Base-by-base conservation (phyloP, 2,797 vertebrate genomes). In the Poecilia picta region DNA sequence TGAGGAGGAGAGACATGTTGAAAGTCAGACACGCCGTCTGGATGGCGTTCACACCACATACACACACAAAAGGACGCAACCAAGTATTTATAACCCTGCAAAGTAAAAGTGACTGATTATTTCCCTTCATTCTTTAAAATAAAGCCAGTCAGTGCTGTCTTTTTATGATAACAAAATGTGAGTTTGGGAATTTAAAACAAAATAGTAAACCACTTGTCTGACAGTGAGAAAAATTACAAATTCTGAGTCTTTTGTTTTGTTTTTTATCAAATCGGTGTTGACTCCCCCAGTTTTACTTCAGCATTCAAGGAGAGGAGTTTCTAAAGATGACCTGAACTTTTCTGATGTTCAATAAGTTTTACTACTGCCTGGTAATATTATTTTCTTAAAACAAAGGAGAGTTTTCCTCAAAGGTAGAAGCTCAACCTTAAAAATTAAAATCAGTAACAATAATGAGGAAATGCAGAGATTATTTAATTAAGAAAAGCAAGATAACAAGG, bases 21-120 rank as follows among this genome's bases (percentile, higher is more conserved):
- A 95, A 94, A 94, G 95, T 95, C 94, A 94, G 91, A 93, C 90
- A 88, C 91, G 78, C 91, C 89, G 90, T 93, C 91, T 93, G 90
- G 90, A 87, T 89, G 86, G 86, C 89, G 92, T 77, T 72, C 66
- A 49, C 83, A 53, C 81, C 68, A 75, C 84, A 80, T 46, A 51
- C 74, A 76, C 81, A 49, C 51, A 31, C 72, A 81, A 81, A 87
- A 91, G 83, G 83, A 87, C 88, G 76, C 76, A 62, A 3, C 12
- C 66, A 71, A 57, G 76, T 13, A 71, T 75, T 80, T 49, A 64
- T 57, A 64, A 23, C 51, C 11, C 16, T 13, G 28, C 41, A 1
- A 55, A 15, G 78, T n/a, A 45, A 53, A 16, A 62, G 28, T 36
- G 45, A 33, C 31, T 57, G 72, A 15, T 15, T 77, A 41, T 28